A percentile compares a stretch with the other conserved stretches of the same genome.
phyloP scores from a whole-genome alignment of 1,140 invertebrate species.

The Pentalonia nigronervosa region DNA sequence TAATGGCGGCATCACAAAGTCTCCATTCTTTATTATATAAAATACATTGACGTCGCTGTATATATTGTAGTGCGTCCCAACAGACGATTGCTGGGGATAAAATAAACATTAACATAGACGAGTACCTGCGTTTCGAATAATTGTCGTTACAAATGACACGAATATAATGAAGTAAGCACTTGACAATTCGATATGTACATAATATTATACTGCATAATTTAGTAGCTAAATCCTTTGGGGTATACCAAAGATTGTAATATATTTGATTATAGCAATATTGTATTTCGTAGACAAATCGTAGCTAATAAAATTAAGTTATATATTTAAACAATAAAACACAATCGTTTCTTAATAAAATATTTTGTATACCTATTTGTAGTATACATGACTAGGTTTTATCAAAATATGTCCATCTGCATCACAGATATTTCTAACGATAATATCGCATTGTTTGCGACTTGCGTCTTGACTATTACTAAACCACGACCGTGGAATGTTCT shows the following conservation, averaged over 20 bases:
- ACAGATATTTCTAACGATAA: neutral
- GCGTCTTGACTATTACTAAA: neutral
- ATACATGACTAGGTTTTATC: neutral
- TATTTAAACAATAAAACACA: neutral
- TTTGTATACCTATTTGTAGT: neutral
- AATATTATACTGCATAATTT: neutral
- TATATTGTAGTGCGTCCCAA: neutral
- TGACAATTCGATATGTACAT: neutral
- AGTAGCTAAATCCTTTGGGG: neutral
- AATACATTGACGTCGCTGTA: neutral
- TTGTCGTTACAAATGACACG: conserved; percentile 3
- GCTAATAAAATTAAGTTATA: neutral
- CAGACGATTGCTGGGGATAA: neutral
- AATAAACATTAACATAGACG: neutral
- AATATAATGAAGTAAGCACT: neutral
- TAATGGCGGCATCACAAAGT: conserved; percentile 13
- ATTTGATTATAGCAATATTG: neutral
- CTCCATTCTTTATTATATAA: neutral
- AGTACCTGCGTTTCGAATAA: neutral
- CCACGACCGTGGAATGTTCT: neutral
- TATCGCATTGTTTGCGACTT: neutral
- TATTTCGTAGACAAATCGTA: neutral
- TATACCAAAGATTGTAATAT: neutral
- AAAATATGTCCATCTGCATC: neutral
- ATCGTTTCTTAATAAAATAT: neutral